Percentiles rank a stretch among this genome's conserved stretches.
Evolutionary conservation across 2,797 vertebrate genomes (phyloP).

Genomic region (Champsocephalus gunnari): DNA sequence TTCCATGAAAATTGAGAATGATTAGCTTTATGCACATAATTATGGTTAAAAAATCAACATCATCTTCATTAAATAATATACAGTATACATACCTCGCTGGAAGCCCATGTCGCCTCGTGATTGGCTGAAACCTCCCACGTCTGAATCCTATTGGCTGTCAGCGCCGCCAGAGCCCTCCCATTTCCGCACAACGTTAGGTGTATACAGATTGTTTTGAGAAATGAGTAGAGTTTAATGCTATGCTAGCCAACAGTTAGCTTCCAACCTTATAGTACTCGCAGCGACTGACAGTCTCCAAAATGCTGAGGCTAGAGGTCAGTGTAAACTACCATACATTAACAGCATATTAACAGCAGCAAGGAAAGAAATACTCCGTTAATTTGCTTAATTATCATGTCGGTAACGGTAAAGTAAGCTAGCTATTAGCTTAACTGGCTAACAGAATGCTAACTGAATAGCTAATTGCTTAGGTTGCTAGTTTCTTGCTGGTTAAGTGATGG

Average conservation of each 20-base stretch:
- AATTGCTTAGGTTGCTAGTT: slow-evolving; percentile 44
- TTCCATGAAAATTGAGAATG: neutral
- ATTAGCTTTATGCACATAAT: neutral
- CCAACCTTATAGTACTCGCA: slow-evolving; percentile 73
- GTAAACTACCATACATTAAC: neutral
- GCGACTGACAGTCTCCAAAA: slow-evolving; percentile 63
- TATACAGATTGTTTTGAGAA: slow-evolving; percentile 81
- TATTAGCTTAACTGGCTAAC: slow-evolving; percentile 61
- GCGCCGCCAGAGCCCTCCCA: slow-evolving; percentile 36
- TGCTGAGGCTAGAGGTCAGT: slow-evolving; percentile 79
- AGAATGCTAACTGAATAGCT: slow-evolving; percentile 52
- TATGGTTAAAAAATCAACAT: neutral
- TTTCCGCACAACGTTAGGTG: slow-evolving; percentile 61
- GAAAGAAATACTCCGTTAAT: slow-evolving; percentile 9
- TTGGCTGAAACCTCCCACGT: slow-evolving; percentile 48
- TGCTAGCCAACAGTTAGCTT: slow-evolving; percentile 76
- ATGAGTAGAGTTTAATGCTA: slow-evolving; percentile 73
- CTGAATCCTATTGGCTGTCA: slow-evolving; percentile 67
- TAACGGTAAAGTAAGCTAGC: slow-evolving; percentile 61
- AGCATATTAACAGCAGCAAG: neutral
- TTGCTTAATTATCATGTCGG: slow-evolving; percentile 47
- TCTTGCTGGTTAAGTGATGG: slow-evolving; percentile 20
- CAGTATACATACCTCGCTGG: neutral
- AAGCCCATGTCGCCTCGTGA: slow-evolving; percentile 9
- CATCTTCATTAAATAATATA: neutral